Evolutionary conservation across 2,888 invertebrate species (phyloP).

Genomic region (Abscondita cerata): DNA sequence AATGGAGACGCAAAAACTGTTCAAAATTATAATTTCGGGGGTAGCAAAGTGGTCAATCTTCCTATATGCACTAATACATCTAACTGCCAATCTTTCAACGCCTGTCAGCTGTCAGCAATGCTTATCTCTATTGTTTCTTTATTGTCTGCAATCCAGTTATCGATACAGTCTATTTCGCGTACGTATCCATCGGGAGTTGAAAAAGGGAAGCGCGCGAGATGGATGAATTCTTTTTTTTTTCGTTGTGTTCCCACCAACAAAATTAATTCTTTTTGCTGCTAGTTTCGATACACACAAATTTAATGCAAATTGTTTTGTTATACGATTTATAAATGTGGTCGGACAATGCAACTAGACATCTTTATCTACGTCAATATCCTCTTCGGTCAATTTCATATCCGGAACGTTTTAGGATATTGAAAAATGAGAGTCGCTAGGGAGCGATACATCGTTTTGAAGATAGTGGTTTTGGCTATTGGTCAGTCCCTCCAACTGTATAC

Average conservation of each 20-base stretch:
- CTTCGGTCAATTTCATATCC: conserved; percentile 55
- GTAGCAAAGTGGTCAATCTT: conserved; percentile 31
- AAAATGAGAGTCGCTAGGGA: conserved; percentile 56
- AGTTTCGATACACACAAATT: neutral
- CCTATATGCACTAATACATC: conserved; percentile 49
- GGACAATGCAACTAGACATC: conserved; percentile 27
- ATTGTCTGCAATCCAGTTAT: conserved; percentile 61
- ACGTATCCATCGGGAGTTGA: conserved; percentile 52
- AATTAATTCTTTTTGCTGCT: conserved; percentile 1
- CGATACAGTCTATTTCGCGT: conserved; percentile 54
- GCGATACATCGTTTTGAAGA: conserved; percentile 53
- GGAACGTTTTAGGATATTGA: conserved; percentile 57
- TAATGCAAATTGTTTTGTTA: conserved; percentile 2
- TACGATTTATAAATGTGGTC: conserved; percentile 20
- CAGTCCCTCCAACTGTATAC: conserved; percentile 35
- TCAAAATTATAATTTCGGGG: neutral
- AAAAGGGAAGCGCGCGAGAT: conserved; percentile 46
- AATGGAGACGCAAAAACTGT: conserved; percentile 15
- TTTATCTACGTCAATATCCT: conserved; percentile 49
- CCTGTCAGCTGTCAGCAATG: conserved; percentile 59
- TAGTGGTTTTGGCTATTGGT: conserved; percentile 42
- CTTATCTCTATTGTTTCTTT: conserved; percentile 61
- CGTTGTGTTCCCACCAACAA: neutral
- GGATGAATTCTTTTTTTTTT: conserved; percentile 56
- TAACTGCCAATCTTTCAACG: conserved; percentile 58